Evolutionary conservation across 2,888 invertebrate species (phyloP), one percentile per base, ranked within the genome.

Genomic region (Chymomyza amoena): DNA sequence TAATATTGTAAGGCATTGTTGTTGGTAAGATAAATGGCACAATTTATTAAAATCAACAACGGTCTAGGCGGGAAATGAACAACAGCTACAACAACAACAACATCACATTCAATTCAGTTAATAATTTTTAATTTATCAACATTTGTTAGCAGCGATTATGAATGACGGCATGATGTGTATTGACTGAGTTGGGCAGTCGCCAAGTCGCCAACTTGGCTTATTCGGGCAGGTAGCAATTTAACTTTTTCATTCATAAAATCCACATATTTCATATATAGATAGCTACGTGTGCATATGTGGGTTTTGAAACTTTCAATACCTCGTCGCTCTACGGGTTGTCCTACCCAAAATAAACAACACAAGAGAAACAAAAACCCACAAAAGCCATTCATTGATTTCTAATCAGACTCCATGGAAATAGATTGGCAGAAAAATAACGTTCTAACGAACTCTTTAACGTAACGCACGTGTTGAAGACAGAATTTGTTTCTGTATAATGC

Each of bases 121-220:
- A 89, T 83, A 80, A 75, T 79, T 81, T 83, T 77, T 74, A 80
- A 88, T 89, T 89, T 88, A 89, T 89, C 88, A 87, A 81, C 80
- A 79, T 87, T 86, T 84, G 81, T 81, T 89, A 81, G 86, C 80
- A 68, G 71, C 79, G 85, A 78, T 87, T 88, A 88, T 84, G 88
- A 88, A 87, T 85, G 87, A 82, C 78, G 85, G 59, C 52, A 69
- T 64, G 54, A 16, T 32, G 32, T 32, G 39, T 45, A 13, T 13
- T 45, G 13, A 45, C 13, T 13, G 39, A 45, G 39, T 45, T 45
- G 39, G 39, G 13, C 39, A 45, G 39, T 45, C 13, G 39, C 39
- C 39, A 45, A 45, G 39, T 45, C 13, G 39, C 39, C 39, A 45
- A 45, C 13, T 45, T 45, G 39, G 39, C 39, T 45, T 45, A 36